These are phyloP conservation scores for Pantherophis alleghaniensis DNA, from an alignment of 2,797 vertebrate genomes.

Conservation along the genomic window DNA sequence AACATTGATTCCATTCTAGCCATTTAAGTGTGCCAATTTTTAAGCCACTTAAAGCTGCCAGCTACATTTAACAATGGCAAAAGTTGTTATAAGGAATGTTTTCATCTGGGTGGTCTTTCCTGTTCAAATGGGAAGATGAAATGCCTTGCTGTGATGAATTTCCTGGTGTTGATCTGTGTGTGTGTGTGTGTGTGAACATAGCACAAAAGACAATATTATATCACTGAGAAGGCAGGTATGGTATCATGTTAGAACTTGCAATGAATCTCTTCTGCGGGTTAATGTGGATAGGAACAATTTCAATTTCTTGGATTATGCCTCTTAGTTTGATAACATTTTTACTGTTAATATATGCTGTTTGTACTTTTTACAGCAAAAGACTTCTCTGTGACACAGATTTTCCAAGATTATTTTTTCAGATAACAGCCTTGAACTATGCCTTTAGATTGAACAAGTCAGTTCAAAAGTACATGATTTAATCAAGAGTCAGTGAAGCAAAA, in stretches of 20 bases:
- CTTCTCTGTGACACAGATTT: not conserved
- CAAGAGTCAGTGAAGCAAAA: not conserved
- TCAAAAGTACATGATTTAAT: not conserved
- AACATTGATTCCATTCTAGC: not conserved
- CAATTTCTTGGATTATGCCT: not conserved
- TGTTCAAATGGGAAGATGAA: conserved; percentile 6
- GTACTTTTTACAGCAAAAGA: not conserved
- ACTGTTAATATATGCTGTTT: not conserved
- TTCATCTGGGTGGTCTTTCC: conserved; percentile 30
- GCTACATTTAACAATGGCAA: conserved; percentile 10
- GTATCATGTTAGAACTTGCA: conserved; percentile 4
- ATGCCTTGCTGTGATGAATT: not conserved
- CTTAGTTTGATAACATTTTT: not conserved
- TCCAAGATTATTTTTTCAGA: not conserved
- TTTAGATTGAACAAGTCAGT: not conserved
- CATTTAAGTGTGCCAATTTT: conserved; percentile 14
- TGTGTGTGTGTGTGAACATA: not conserved
- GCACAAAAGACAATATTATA: not conserved
- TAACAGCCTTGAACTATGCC: not conserved
- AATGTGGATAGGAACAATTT: not conserved
- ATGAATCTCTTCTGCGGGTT: not conserved
- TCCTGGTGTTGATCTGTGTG: not conserved
- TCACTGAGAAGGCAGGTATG: not conserved
- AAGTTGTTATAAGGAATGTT: not conserved
- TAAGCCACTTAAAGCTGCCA: conserved; percentile 13